Evolutionary conservation across 2,888 invertebrate genomes (phyloP).

Genomic region (Rapana venosa): DNA sequence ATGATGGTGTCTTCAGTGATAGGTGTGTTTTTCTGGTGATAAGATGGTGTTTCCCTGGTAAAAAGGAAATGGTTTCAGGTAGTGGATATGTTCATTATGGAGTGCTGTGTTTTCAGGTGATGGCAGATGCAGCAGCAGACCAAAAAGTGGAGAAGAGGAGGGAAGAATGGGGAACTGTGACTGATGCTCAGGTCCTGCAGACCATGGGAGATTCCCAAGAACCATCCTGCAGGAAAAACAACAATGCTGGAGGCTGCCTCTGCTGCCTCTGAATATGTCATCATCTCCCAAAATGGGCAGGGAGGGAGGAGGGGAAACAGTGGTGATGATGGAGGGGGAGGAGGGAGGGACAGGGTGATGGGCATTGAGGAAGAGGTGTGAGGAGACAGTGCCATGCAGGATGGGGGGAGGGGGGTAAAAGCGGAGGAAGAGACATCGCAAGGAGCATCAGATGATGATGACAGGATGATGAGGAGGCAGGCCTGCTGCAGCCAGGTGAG

Average conservation of each 20-base stretch:
- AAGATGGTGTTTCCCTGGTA: too few relatives aligned
- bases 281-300: conserved; percentile 41
- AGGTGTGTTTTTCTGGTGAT: too few relatives aligned
- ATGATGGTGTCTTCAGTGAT: too few relatives aligned
- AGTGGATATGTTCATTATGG: background rate
- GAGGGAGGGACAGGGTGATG: conserved; percentile 27
- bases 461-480: conserved; percentile 38
- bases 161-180: conserved; percentile 33
- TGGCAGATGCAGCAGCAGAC: conserved; percentile 38
- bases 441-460: conserved; percentile 27
- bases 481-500: conserved; percentile 41
- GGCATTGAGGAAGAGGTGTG: conserved; percentile 39
- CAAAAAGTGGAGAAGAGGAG: conserved; percentile 35
- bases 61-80: too few relatives aligned
- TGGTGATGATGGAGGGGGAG: conserved; percentile 41
- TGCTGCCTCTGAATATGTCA: conserved; percentile 37
- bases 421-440: background rate
- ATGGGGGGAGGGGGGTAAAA: conserved; percentile 19
- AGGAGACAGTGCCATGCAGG: conserved; percentile 27
- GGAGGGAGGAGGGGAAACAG: conserved; percentile 5
- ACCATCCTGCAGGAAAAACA: conserved; percentile 52
- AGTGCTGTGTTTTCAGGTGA: conserved; percentile 21
- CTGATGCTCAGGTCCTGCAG: conserved; percentile 54
- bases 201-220: conserved; percentile 54
- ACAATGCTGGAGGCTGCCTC: conserved; percentile 42